A percentile compares a stretch with the other conserved stretches of the same genome.
Conservation (phyloP, 1,140 invertebrate genomes). For the Portunus trituberculatus region DNA sequence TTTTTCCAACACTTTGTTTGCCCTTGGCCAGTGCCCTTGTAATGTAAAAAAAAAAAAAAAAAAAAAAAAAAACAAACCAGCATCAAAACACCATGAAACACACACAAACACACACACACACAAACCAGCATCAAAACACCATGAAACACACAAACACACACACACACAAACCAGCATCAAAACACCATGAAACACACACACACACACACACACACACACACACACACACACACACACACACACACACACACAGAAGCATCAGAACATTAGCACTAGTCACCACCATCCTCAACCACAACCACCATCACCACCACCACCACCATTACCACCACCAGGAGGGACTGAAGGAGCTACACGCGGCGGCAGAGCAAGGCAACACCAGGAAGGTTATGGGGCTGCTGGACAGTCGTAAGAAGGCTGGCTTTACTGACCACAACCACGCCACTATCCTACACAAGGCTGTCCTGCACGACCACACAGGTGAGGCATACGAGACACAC, state of each 20-base stretch:
- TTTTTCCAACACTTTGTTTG: too few relatives aligned
- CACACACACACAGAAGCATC: not conserved
- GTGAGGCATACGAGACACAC: constrained; percentile 79
- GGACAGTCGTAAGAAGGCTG: constrained; percentile 94
- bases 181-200: not conserved
- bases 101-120: too few relatives aligned
- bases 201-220: too few relatives aligned
- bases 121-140: too few relatives aligned
- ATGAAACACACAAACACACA: not conserved
- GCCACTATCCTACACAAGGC: constrained; percentile 96
- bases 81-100: not conserved
- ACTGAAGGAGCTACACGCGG: constrained; percentile 92
- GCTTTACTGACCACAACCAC: constrained; percentile 92
- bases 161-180: too few relatives aligned
- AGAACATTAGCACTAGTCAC: too few relatives aligned
- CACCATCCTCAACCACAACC: too few relatives aligned
- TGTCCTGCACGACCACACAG: constrained; percentile 86
- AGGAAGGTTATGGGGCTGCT: constrained; percentile 91
- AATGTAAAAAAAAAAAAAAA: too few relatives aligned
- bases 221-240: not conserved
- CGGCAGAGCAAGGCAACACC: constrained; percentile 91
- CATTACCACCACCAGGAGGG: constrained; percentile 85
- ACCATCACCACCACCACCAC: not conserved
- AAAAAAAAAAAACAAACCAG: not conserved
- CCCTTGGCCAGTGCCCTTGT: too few relatives aligned